A percentile compares a stretch with the other conserved stretches of the same genome.
These are phyloP conservation scores for Temnothorax ravouxi DNA, from an alignment of 2,888 invertebrate species.

Conservation along the genomic window DNA sequence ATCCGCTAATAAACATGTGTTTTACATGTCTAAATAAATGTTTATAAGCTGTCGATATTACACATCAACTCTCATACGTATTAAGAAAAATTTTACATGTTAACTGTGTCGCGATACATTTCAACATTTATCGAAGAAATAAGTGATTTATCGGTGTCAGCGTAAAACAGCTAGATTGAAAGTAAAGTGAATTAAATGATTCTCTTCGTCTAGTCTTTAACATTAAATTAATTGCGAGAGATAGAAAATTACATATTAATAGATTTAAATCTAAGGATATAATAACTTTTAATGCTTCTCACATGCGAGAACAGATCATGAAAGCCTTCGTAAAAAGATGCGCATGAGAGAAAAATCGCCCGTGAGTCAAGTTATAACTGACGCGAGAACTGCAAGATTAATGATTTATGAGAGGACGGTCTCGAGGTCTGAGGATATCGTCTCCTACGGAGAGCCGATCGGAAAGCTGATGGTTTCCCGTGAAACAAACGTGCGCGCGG, in stretches of 20 bases:
- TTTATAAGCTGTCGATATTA: neutral
- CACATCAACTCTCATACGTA: neutral
- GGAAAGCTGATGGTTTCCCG: slow-evolving; percentile 19
- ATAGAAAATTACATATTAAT: neutral
- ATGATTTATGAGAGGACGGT: slow-evolving; percentile 5
- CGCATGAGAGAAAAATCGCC: neutral
- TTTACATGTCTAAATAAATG: slow-evolving; percentile 9
- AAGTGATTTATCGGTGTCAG: neutral
- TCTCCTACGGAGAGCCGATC: neutral
- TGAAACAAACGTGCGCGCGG: slow-evolving; percentile 15
- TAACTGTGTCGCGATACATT: neutral
- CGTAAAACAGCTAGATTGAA: neutral
- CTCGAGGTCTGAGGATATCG: neutral
- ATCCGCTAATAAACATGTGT: slow-evolving; percentile 25
- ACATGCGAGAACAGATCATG: neutral
- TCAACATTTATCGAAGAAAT: neutral
- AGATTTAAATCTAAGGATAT: neutral
- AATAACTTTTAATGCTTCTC: neutral
- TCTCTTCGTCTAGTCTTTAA: slow-evolving; percentile 1
- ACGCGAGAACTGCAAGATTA: neutral
- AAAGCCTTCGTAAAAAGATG: neutral
- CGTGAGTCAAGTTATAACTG: neutral
- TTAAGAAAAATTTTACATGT: neutral
- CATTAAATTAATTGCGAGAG: neutral
- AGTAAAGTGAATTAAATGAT: neutral